Evolutionary conservation across 2,797 vertebrate species (phyloP), one percentile per base, ranked within the genome.

Genomic region (Syngnathus rostellatus): DNA sequence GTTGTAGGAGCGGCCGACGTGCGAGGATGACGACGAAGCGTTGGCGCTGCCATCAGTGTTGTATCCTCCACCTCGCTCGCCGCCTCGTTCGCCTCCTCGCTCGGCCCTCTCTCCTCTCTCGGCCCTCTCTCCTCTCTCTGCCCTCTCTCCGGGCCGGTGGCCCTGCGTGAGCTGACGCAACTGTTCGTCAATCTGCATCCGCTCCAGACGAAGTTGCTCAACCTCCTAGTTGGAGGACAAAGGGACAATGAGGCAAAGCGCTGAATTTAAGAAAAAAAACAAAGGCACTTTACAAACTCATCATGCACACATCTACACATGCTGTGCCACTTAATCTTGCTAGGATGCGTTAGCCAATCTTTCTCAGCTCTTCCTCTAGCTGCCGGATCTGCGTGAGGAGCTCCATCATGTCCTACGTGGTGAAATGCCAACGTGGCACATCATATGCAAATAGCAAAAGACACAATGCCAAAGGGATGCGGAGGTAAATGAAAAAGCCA

Each of bases 131-230:
- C 23, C 23, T 23, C 23, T 23, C 23, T 23, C 93, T n/a, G n/a
- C 74, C 17, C 77, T 68, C 50, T 97, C 86, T 64, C 85, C 87
- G 55, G 94, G 92, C 71, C 96, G 91, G 87, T 96, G 94, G 73
- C 95, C 94, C 92, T 96, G 93, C 73, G 93, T 96, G 58, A 99
- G 92, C 89, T 98, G 95, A 72, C 96, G 93, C 38, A 98, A 81
- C 65, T 99, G 96, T 51, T 99, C 97, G 16, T 99, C 97, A 16
- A 99, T 99, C 84, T 98, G 95, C 75, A 99, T 90, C 69, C 97
- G 90, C 85, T 99, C 97, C 90, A 99, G 81, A 67, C 96, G 91
- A 79, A 99, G 91, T 45, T 98, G 92, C 77, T 99, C 97, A 40
- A 99, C 95, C 86, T 99, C 97, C 97, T 98, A 75, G 54, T 14